These are phyloP conservation scores for Parnassius apollo DNA, from an alignment of 2,888 invertebrate genomes.

Conservation along the genomic window DNA sequence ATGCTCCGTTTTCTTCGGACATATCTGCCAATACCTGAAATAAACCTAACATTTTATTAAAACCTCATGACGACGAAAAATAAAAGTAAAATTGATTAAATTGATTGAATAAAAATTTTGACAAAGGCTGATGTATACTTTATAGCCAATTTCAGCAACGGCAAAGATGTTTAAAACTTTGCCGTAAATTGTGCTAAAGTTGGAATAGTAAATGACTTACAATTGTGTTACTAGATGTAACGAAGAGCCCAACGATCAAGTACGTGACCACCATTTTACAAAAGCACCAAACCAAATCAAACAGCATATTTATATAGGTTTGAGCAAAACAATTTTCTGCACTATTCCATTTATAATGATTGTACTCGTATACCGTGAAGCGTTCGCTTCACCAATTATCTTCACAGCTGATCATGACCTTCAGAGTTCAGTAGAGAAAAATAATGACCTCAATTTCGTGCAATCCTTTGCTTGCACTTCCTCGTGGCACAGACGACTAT, in stretches of 20 bases:
- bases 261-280: constrained; percentile 6
- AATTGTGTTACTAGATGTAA: constrained; percentile 7
- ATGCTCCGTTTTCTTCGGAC: constrained; percentile 30
- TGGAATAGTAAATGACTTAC: constrained; percentile 8
- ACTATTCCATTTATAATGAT: constrained; percentile 13
- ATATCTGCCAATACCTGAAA: constrained; percentile 32
- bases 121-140: too few species aligned
- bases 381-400: constrained; percentile 20
- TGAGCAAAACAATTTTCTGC: constrained; percentile 13
- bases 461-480: constrained; percentile 4
- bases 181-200: too few species aligned
- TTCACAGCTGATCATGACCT: constrained; percentile 22
- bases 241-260: constrained; percentile 1
- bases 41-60: background rate
- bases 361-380: constrained; percentile 7
- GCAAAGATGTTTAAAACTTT: background rate
- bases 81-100: too few species aligned
- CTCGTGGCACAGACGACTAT: background rate
- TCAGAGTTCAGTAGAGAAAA: constrained; percentile 19
- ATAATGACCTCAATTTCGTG: constrained; percentile 10
- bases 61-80: too few species aligned
- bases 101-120: too few species aligned
- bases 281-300: background rate
- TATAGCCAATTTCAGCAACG: too few species aligned
- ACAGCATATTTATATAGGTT: constrained; percentile 21